Evolutionary conservation across 2,113 vertebrate species (phyloP).

Genomic region (Fregetta grallaria): DNA sequence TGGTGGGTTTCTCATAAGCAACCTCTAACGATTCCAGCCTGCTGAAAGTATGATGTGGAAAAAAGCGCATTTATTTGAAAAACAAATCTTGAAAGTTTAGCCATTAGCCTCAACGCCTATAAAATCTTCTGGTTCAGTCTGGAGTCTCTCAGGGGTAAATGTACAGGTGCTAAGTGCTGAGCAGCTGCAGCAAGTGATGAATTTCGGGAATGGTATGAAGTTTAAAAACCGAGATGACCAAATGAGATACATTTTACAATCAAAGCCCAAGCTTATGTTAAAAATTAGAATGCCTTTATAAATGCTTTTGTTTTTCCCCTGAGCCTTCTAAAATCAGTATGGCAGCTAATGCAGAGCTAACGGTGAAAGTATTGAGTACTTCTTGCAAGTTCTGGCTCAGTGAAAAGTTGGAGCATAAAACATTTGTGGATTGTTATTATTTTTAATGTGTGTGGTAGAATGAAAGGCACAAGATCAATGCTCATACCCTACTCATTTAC

Average conservation of each 20-base stretch:
- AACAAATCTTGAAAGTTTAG: slow-evolving; percentile 75
- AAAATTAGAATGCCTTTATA: slow-evolving; percentile 73
- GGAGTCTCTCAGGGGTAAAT: slow-evolving; percentile 59
- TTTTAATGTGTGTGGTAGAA: not conserved
- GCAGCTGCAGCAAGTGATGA: slow-evolving; percentile 73
- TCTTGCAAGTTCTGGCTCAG: slow-evolving; percentile 4
- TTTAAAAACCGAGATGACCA: slow-evolving; percentile 72
- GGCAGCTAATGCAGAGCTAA: slow-evolving; percentile 53
- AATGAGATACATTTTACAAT: slow-evolving; percentile 72
- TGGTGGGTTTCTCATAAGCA: slow-evolving; percentile 66
- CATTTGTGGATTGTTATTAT: not conserved
- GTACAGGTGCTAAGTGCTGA: slow-evolving; percentile 70
- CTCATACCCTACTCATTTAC: not conserved
- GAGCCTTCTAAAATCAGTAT: slow-evolving; percentile 72
- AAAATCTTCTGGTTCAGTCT: slow-evolving; percentile 63
- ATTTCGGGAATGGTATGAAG: slow-evolving; percentile 66
- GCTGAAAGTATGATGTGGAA: slow-evolving; percentile 61
- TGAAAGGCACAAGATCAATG: not conserved
- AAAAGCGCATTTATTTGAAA: slow-evolving; percentile 71
- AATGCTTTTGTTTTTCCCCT: slow-evolving; percentile 64
- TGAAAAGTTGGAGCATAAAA: not conserved
- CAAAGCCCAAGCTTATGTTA: slow-evolving; percentile 69
- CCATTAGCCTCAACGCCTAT: slow-evolving; percentile 65
- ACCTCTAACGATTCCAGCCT: slow-evolving; percentile 54
- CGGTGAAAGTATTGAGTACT: not conserved